A percentile compares a stretch with the other conserved stretches of the same genome.
Evolutionary conservation across 2,888 invertebrate genomes (phyloP).

Genomic region (Morpho achilles): DNA sequence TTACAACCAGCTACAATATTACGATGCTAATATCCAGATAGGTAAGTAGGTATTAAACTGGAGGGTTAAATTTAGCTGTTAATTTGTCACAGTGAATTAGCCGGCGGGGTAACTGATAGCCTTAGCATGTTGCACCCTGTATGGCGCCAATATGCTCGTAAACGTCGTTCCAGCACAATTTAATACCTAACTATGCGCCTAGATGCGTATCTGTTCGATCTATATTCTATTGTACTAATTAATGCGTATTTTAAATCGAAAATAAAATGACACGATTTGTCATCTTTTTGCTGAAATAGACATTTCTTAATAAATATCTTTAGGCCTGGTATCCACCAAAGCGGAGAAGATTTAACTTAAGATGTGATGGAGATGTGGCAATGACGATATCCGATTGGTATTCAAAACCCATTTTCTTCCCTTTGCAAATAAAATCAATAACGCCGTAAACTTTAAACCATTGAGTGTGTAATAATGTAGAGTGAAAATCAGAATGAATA

Average conservation of each 20-base stretch:
- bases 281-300: background rate
- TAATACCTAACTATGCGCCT: conserved; percentile 63
- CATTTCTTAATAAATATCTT: no score
- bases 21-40: conserved; percentile 22
- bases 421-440: no score
- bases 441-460: no score
- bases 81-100: conserved; percentile 79
- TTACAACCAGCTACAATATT: conserved; percentile 8
- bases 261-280: conserved; percentile 10
- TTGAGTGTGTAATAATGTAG: no score
- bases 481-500: no score
- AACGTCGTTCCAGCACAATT: conserved; percentile 65
- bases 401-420: no score
- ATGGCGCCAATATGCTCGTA: conserved; percentile 73
- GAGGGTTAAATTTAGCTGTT: conserved; percentile 71
- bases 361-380: no score
- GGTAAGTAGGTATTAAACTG: conserved; percentile 31
- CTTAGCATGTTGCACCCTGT: conserved; percentile 74
- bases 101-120: conserved; percentile 73
- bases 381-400: no score
- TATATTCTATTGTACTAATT: conserved; percentile 32
- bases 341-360: no score
- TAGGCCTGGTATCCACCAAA: no score
- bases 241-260: conserved; percentile 22
- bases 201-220: conserved; percentile 55